Conservation (phyloP, 2,113 vertebrate genomes). For the Perca flavescens region DNA sequence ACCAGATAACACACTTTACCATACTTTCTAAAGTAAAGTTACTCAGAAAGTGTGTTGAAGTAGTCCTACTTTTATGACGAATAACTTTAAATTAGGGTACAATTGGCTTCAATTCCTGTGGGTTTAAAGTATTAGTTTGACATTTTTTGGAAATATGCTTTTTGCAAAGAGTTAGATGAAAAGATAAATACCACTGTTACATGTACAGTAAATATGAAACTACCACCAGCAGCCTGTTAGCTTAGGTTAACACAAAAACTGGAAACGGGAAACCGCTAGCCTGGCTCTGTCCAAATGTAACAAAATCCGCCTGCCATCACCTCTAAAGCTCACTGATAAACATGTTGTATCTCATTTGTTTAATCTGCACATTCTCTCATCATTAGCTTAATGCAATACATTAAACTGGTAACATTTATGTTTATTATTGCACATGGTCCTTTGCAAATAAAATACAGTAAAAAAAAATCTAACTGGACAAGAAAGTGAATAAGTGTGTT, state of each 20-base stretch:
- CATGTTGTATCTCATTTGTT: not conserved
- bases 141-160: not conserved
- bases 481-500: too few relatives aligned
- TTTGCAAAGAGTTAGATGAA: not conserved
- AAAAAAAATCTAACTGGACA: too few relatives aligned
- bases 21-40: slow-evolving; percentile 71
- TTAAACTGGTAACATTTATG: not conserved
- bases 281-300: too few relatives aligned
- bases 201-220: not conserved
- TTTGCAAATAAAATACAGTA: too few relatives aligned
- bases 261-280: too few relatives aligned
- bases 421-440: not conserved
- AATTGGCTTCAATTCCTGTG: not conserved
- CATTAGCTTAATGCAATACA: not conserved
- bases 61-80: slow-evolving; percentile 40
- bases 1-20: slow-evolving; percentile 68
- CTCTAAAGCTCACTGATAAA: not conserved
- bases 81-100: not conserved
- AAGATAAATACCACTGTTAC: not conserved
- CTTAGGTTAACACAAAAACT: too few relatives aligned
- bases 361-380: not conserved
- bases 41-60: slow-evolving; percentile 52
- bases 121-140: not conserved
- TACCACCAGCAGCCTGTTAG: not conserved
- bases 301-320: too few relatives aligned